phyloP scores from a whole-genome alignment of 2,888 invertebrate genomes.

The Brachypalpus laphriformis region DNA sequence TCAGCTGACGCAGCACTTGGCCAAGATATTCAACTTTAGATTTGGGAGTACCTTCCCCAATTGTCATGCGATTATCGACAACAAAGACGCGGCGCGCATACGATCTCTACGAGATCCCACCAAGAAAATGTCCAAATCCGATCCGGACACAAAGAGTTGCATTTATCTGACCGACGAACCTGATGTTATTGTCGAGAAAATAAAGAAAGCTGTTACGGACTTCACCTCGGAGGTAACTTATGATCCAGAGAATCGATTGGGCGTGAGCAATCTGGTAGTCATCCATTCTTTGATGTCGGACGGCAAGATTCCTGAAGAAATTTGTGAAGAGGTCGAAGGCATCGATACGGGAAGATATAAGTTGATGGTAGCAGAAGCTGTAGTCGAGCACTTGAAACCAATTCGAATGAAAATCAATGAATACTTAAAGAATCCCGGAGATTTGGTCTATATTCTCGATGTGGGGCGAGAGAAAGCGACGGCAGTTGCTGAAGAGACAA shows the following conservation, averaged over 20 bases:
- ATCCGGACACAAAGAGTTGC: conserved; percentile 89
- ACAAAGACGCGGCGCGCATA: conserved; percentile 85
- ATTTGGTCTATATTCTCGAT: conserved; percentile 86
- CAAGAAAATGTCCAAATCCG: conserved; percentile 99
- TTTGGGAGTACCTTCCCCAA: conserved; percentile 91
- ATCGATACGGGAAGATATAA: conserved; percentile 92
- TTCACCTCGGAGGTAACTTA: conserved; percentile 92
- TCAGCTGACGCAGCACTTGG: conserved; percentile 91
- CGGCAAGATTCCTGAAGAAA: conserved; percentile 87
- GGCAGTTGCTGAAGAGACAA: conserved; percentile 86
- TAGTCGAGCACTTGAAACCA: conserved; percentile 88
- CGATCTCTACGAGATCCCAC: conserved; percentile 93
- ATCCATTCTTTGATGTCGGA: conserved; percentile 90
- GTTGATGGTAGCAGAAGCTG: conserved; percentile 87
- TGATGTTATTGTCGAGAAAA: conserved; percentile 87
- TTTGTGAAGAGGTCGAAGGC: conserved; percentile 86
- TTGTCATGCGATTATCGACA: conserved; percentile 87
- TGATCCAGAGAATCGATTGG: conserved; percentile 90
- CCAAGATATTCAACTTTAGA: conserved; percentile 90
- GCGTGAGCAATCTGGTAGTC: conserved; percentile 93
- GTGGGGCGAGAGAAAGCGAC: conserved; percentile 87
- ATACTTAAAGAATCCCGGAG: conserved; percentile 85
- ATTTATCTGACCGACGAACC: conserved; percentile 91
- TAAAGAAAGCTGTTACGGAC: conserved; percentile 96
- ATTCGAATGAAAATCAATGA: conserved; percentile 86